Evolutionary conservation across 1,140 invertebrate species (phyloP), one percentile per base, ranked within the genome.

Genomic region (Apocrypta bakeri): DNA sequence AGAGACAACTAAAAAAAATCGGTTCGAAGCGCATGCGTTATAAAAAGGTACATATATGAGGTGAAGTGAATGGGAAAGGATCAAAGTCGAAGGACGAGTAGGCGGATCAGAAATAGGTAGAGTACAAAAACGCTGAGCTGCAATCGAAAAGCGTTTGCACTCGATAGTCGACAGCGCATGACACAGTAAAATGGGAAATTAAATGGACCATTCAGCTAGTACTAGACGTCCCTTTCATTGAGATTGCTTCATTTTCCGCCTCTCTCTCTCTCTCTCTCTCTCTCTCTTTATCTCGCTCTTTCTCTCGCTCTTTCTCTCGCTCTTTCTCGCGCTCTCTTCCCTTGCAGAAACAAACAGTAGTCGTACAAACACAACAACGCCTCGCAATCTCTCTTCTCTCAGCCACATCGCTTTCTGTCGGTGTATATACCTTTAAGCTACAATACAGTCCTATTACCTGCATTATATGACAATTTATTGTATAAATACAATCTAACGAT

Each of bases 171-270:
- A 8, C 48, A 14, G 71, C 71, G 17, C 37, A 73, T 48, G 37
- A 75, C 56, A 63, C 73, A n/a, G 27, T 63, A 61, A 63, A 63
- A 75, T 63, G 48, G 40, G 14, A 75, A 75, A 75, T 75, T 61
- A 63, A 75, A 75, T 75, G 48, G 73, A 24, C 42, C 73, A 48
- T 31, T 63, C 73, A 63, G 25, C 29, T 33, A 7, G 14, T 33
- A 33, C 31, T 72, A 4, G 24, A 31, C 48, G 25, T 24, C 37
- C 1, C 48, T 61, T 61, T 75, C 56, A 61, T 75, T 75, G 73
- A 9, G 33, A 42, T 48, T 73, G 71, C 73, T 75, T 48, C 40
- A 73, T 73, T 73, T 48, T 73, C n/a, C 42, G 25, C 24, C 40
- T 14, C 1, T 42, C 7, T 42, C 1, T 42, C 7, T 31, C 48